Conservation (phyloP, 2,113 vertebrate genomes). For the Cichladusa arquata region DNA sequence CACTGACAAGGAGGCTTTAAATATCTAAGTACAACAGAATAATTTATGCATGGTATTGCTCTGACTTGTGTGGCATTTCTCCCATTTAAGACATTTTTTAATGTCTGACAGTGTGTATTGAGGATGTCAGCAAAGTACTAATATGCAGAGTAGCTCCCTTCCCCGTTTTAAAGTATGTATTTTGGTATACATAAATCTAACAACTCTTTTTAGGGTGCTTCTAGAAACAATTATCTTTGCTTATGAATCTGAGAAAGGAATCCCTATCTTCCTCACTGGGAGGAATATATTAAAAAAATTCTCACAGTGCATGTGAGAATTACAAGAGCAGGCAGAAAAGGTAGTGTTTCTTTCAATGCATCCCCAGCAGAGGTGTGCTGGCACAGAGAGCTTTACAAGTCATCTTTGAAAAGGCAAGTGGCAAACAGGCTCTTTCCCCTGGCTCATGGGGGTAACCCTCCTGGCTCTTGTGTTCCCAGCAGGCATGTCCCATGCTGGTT, state of each 20-base stretch:
- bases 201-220: not conserved
- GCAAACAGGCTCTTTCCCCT: accelerated
- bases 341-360: not conserved
- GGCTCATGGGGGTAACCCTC: not conserved
- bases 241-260: not conserved
- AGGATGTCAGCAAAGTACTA: not conserved
- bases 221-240: not conserved
- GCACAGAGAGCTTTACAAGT: not conserved
- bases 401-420: not conserved
- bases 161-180: not conserved
- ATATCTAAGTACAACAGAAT: not conserved
- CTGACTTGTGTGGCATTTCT: not conserved
- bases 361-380: not conserved
- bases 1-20: constrained; percentile 13
- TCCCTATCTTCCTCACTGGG: not conserved
- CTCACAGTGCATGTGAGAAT: not conserved
- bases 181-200: not conserved
- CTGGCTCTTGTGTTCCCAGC: not conserved
- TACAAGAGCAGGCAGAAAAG: not conserved
- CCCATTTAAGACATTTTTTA: not conserved
- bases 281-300: not conserved
- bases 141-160: not conserved
- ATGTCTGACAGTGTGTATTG: not conserved
- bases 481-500: accelerated
- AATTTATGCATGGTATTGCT: constrained; percentile 5